These are phyloP conservation scores for Ceratoteleas bidentatus DNA, from an alignment of 1,140 invertebrate species.

Conservation along the genomic window DNA sequence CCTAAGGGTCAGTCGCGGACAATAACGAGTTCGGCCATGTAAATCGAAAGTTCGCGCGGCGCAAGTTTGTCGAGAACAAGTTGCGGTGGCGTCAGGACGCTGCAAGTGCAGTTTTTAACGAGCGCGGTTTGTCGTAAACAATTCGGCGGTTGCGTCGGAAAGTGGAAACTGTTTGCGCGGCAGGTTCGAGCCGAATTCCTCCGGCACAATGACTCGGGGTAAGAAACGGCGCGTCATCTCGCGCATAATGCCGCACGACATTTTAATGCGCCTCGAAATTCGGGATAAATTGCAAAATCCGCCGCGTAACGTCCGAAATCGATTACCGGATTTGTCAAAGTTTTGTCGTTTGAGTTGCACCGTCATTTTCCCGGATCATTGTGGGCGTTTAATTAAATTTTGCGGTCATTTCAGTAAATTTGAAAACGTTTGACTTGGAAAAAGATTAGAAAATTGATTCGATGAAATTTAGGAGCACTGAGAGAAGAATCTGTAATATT, in stretches of 20 bases:
- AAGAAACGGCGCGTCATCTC: conserved; percentile 61
- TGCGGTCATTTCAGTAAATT: no score
- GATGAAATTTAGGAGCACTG: no score
- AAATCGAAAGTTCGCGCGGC: neutral
- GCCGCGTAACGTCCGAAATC: conserved; percentile 73
- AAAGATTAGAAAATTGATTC: no score
- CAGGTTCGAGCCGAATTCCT: conserved; percentile 17
- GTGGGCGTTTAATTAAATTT: no score
- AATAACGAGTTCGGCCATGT: neutral
- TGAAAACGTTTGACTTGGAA: no score
- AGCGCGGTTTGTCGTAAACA: neutral
- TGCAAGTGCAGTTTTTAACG: neutral
- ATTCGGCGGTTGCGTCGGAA: no score
- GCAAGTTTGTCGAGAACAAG: neutral
- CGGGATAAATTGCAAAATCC: conserved; percentile 67
- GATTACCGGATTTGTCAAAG: conserved; percentile 72
- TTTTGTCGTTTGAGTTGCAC: conserved; percentile 23
- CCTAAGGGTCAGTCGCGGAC: neutral
- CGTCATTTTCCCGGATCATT: conserved; percentile 30
- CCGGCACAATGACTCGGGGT: conserved; percentile 46
- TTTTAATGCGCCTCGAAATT: conserved; percentile 65
- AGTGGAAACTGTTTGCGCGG: no score
- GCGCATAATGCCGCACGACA: conserved; percentile 53
- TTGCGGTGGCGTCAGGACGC: neutral
- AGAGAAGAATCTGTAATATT: no score